phyloP scores from a whole-genome alignment of 2,113 vertebrate species.

The Sander vitreus region DNA sequence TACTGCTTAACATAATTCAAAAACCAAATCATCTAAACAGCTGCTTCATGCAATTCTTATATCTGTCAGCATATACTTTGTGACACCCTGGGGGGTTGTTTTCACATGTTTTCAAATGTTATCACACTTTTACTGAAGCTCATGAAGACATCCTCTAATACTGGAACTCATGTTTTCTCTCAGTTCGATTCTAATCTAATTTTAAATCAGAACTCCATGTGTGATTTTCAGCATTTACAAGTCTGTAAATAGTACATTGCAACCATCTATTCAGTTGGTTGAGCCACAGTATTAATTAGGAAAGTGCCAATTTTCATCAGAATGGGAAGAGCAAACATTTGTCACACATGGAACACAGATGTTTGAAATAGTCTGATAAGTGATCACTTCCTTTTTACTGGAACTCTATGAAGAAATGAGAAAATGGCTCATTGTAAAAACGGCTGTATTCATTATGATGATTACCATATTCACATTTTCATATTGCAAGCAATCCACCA shows the following conservation, averaged over 20 bases:
- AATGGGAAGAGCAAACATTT: conserved; percentile 37
- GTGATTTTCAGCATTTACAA: conserved; percentile 9
- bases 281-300: conserved; percentile 31
- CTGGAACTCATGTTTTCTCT: background rate
- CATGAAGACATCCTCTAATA: background rate
- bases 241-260: conserved; percentile 3
- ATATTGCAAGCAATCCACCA: conserved; percentile 2
- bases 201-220: conserved; percentile 5
- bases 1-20: background rate
- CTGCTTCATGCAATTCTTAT: background rate
- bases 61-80: background rate
- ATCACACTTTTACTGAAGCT: background rate
- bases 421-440: conserved; percentile 13
- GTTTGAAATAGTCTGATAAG: conserved; percentile 19
- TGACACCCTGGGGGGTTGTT: background rate
- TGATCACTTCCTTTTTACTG: conserved; percentile 20
- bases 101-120: background rate
- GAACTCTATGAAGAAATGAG: background rate
- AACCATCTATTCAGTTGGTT: conserved; percentile 24
- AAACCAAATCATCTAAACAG: background rate
- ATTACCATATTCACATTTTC: conserved; percentile 26
- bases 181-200: background rate
- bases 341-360: conserved; percentile 30
- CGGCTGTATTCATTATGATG: conserved; percentile 9
- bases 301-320: conserved; percentile 32